Evolutionary conservation across 2,797 vertebrate species (phyloP), one percentile per base, ranked within the genome.

Genomic region (Siniperca obscura): DNA sequence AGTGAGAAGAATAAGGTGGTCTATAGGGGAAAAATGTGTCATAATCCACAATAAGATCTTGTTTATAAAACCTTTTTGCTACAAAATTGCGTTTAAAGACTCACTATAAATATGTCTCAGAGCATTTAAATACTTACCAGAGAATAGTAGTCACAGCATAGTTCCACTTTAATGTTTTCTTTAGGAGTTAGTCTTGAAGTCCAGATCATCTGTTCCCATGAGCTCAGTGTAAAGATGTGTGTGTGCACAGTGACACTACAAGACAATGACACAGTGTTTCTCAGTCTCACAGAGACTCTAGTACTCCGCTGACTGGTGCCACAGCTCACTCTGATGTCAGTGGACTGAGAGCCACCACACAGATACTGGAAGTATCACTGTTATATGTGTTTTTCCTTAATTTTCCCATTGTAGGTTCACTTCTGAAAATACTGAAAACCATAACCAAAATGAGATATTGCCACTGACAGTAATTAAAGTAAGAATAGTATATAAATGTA

Each of bases 81-180:
- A 27, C 7, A 22, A 57, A 40, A 12, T 3, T 0, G 14, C 59
- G 3, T 60, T 69, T 42, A 50, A 76, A 65, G 30, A 17, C 2
- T 14, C 9, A 0, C 21, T 14, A 1, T 5, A 16, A 3, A 48
- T 36, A 16, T 40, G 14, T 76, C 13, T 50, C 4, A 90, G 6
- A 21, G 27, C 25, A 7, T 60, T 55, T 59, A 0, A 68, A 48
- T 71, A 80, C 92, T 92, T 76, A 95, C 94, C 90, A 73, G 88
- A 87, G 62, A 91, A 77, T 34, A 95, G 6, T 1, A 59, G 84
- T 95, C 93, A 95, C 46, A 93, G 76, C 94, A 94, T 94, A 0
- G 21, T 52, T 73, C 50, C 46, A 62, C 38, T 67, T 36, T 7
- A 36, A 8, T 50, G 3, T 52, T 36, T 65, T 64, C 53, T 59